Percentiles rank a stretch among this genome's conserved stretches.
Conservation (phyloP, 2,797 vertebrate genomes). For the Lepidocolaptes lacrymiger region DNA sequence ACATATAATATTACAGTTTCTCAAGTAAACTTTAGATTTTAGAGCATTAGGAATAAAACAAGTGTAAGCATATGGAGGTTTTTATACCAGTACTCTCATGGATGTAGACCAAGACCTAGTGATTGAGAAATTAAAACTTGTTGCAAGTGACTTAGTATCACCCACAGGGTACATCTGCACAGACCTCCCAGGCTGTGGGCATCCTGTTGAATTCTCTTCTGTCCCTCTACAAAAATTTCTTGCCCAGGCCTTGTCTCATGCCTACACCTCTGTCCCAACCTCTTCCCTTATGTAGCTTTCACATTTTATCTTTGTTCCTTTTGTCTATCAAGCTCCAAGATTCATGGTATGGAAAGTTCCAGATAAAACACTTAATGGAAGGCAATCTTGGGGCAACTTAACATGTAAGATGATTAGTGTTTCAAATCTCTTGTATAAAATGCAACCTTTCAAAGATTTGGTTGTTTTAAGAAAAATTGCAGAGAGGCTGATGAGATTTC, state of each 20-base stretch:
- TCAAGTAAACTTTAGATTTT: neutral
- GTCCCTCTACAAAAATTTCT: neutral
- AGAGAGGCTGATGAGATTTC: neutral
- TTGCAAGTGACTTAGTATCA: neutral
- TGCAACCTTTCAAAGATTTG: neutral
- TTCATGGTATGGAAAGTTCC: neutral
- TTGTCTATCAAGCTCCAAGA: neutral
- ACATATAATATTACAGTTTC: neutral
- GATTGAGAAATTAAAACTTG: neutral
- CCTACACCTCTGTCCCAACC: rapidly evolving
- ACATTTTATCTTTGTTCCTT: neutral
- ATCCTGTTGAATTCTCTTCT: neutral
- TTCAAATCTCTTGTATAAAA: neutral
- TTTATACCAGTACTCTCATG: neutral
- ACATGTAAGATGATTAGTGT: neutral
- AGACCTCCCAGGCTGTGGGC: neutral
- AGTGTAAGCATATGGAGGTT: neutral
- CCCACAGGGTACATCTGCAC: neutral
- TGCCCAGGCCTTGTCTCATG: neutral
- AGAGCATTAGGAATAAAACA: neutral
- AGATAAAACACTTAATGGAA: neutral
- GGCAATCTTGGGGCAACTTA: neutral
- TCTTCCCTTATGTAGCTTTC: neutral
- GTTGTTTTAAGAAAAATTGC: neutral
- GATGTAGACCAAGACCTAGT: neutral